Conservation (phyloP, 2,113 vertebrate species). For the Isichthys henryi region DNA sequence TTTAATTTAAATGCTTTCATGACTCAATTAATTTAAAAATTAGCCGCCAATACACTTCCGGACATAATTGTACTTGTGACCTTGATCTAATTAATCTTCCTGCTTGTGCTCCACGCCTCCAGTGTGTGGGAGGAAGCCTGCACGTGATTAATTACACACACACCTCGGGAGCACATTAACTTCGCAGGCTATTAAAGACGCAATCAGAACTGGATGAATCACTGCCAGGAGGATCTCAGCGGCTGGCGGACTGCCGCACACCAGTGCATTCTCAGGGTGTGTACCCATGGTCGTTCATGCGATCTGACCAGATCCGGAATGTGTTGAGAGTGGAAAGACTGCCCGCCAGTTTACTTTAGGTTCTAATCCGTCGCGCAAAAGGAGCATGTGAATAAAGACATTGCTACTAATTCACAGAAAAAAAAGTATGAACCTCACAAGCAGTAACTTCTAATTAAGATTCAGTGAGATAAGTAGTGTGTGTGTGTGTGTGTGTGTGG, state of each 20-base stretch:
- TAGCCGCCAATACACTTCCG: conserved; percentile 1
- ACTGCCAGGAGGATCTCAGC: background rate
- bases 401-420: background rate
- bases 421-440: background rate
- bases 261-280: background rate
- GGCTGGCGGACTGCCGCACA: background rate
- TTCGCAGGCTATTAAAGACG: conserved; percentile 13
- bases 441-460: background rate
- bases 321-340: background rate
- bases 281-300: background rate
- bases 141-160: background rate
- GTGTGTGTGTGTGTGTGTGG: background rate
- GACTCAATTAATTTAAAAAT: conserved; percentile 7
- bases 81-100: background rate
- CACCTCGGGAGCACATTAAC: background rate
- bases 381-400: background rate
- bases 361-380: background rate
- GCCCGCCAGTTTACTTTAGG: background rate
- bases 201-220: conserved; percentile 2
- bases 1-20: conserved; percentile 8
- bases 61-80: conserved; percentile 7
- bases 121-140: background rate
- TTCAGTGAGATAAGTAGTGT: background rate
- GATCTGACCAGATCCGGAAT: background rate
- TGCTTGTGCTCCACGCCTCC: background rate